Evolutionary conservation across 1,140 invertebrate genomes (phyloP).

Genomic region (Temnothorax nylanderi): DNA sequence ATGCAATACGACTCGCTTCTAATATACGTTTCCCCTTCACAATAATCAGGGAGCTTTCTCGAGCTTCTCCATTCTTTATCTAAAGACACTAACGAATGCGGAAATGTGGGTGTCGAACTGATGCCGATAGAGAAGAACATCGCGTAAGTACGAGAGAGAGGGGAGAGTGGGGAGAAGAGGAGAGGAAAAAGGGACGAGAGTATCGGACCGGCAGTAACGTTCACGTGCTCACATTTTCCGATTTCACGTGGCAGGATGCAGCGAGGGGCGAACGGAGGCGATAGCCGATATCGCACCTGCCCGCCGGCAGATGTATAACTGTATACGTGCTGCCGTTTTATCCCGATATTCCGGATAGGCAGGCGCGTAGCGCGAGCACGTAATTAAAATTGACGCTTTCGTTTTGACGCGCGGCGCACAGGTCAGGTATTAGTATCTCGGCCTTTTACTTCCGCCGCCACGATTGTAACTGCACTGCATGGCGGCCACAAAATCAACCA

Average conservation of each 20-base stretch:
- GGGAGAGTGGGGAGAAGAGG: neutral
- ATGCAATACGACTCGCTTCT: neutral
- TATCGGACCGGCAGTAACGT: conserved; percentile 51
- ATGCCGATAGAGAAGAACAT: neutral
- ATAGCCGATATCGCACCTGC: conserved; percentile 75
- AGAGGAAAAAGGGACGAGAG: neutral
- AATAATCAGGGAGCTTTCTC: conserved; percentile 1
- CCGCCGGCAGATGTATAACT: conserved; percentile 63
- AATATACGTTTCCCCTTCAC: neutral
- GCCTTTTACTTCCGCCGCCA: conserved; percentile 59
- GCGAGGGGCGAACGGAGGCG: conserved; percentile 56
- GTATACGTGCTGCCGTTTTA: conserved; percentile 67
- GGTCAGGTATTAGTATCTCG: conserved; percentile 37
- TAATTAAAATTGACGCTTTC: conserved; percentile 79
- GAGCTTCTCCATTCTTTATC: conserved; percentile 17
- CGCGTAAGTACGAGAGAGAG: neutral
- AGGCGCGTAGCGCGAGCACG: conserved; percentile 61
- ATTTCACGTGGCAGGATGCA: conserved; percentile 67
- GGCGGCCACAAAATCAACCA: conserved; percentile 38
- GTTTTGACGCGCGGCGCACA: conserved; percentile 58
- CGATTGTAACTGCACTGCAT: conserved; percentile 39
- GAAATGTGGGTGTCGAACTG: conserved; percentile 32
- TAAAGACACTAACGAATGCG: conserved; percentile 47
- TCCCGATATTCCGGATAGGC: conserved; percentile 69
- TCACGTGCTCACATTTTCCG: conserved; percentile 76